Evolutionary conservation across 2,797 vertebrate species (phyloP).

Genomic region (Liparis tanakae): DNA sequence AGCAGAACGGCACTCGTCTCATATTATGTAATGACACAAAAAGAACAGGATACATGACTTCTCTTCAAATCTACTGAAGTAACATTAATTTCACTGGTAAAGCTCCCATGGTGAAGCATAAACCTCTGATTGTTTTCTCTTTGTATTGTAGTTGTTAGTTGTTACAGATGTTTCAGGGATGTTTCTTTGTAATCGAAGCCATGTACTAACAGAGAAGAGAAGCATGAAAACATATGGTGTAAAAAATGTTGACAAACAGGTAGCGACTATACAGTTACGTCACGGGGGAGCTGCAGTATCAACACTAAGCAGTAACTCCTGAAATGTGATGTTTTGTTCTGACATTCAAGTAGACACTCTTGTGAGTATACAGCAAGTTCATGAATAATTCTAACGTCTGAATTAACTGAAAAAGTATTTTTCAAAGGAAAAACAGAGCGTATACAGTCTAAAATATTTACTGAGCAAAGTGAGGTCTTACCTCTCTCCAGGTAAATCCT

Average conservation of each 20-base stretch:
- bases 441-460: background rate
- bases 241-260: constrained; percentile 75
- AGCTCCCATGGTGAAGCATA: background rate
- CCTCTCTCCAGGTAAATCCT: constrained; percentile 53
- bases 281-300: background rate
- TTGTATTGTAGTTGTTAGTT: background rate
- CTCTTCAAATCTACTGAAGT: background rate
- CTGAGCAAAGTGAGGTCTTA: constrained; percentile 47
- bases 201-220: constrained; percentile 10
- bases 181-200: constrained; percentile 20
- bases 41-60: constrained; percentile 16
- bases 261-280: constrained; percentile 29
- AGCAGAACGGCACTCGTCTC: constrained; percentile 25
- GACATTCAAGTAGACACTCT: constrained; percentile 10
- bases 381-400: constrained; percentile 25
- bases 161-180: background rate
- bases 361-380: constrained; percentile 6
- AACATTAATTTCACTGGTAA: background rate
- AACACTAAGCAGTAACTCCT: constrained; percentile 27
- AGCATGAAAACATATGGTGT: constrained; percentile 14
- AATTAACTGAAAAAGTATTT: background rate
- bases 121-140: background rate
- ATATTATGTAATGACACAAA: constrained; percentile 35
- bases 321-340: constrained; percentile 11
- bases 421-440: constrained; percentile 6